These are phyloP conservation scores for Platycheirus rosarum DNA, from an alignment of 2,888 invertebrate species.

Conservation along the genomic window DNA sequence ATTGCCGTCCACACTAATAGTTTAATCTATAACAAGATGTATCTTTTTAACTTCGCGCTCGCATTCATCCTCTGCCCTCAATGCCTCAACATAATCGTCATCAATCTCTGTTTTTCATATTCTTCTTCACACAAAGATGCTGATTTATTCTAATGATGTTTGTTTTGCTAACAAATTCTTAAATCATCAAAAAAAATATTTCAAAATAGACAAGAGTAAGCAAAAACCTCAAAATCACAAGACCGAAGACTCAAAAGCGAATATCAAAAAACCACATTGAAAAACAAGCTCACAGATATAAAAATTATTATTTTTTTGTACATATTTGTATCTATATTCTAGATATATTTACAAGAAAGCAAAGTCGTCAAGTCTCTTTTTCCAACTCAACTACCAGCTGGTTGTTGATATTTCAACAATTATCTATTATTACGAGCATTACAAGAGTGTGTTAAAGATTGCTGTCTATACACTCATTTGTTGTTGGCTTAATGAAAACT, in stretches of 20 bases:
- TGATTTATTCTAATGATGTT: conserved; percentile 48
- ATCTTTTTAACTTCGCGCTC: too few species aligned
- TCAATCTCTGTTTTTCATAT: conserved; percentile 14
- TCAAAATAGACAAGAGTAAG: not conserved
- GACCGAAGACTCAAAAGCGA: not conserved
- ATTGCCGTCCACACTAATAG: conserved; percentile 23
- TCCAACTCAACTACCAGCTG: conserved; percentile 20
- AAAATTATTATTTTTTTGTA: not conserved
- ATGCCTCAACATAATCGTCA: conserved; percentile 24
- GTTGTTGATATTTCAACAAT: conserved; percentile 46
- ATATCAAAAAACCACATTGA: conserved; percentile 2
- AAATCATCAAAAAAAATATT: conserved; percentile 20
- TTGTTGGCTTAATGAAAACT: conserved; percentile 39
- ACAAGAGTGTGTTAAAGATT: conserved; percentile 37
- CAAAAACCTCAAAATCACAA: conserved; percentile 37
- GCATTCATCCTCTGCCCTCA: not conserved
- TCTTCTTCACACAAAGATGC: conserved; percentile 30
- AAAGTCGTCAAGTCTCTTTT: conserved; percentile 19
- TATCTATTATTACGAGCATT: conserved; percentile 22
- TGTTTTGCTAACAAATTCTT: conserved; percentile 30
- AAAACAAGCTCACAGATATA: conserved; percentile 24
- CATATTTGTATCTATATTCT: too few species aligned
- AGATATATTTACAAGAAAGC: not conserved
- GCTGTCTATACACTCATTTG: conserved; percentile 2
- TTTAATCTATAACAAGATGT: conserved; percentile 6